These are phyloP conservation scores for Ostrea edulis DNA, from an alignment of 1,140 invertebrate species.

Conservation along the genomic window DNA sequence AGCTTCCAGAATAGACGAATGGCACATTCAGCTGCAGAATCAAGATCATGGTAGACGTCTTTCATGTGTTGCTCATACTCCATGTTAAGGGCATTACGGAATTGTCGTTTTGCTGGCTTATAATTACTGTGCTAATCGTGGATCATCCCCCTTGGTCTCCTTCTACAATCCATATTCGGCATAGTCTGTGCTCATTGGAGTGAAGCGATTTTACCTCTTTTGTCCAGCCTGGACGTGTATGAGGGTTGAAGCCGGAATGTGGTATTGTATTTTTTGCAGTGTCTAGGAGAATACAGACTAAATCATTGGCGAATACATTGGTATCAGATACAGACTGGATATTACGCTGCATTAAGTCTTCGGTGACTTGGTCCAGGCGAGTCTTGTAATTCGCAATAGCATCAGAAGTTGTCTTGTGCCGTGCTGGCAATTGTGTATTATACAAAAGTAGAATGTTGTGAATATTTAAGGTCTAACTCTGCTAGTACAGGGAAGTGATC, in stretches of 20 bases:
- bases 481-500: constrained; percentile 1
- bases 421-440: neutral
- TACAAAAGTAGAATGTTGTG: neutral
- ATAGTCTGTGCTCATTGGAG: neutral
- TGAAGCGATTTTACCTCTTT: neutral
- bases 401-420: neutral
- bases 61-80: neutral
- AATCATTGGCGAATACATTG: neutral
- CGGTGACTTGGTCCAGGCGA: neutral
- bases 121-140: neutral
- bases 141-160: constrained; percentile 17
- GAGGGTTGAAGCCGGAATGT: neutral
- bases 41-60: neutral
- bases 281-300: neutral
- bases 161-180: neutral
- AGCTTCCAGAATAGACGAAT: neutral
- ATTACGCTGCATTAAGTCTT: neutral
- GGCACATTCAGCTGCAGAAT: neutral
- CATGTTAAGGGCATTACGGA: no score
- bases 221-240: neutral
- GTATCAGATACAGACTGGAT: neutral
- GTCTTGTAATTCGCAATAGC: neutral
- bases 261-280: neutral
- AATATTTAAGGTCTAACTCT: neutral
- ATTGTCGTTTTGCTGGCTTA: neutral